These are phyloP conservation scores for Eubasilissa splendida DNA, from an alignment of 2,888 invertebrate species.

Conservation along the genomic window DNA sequence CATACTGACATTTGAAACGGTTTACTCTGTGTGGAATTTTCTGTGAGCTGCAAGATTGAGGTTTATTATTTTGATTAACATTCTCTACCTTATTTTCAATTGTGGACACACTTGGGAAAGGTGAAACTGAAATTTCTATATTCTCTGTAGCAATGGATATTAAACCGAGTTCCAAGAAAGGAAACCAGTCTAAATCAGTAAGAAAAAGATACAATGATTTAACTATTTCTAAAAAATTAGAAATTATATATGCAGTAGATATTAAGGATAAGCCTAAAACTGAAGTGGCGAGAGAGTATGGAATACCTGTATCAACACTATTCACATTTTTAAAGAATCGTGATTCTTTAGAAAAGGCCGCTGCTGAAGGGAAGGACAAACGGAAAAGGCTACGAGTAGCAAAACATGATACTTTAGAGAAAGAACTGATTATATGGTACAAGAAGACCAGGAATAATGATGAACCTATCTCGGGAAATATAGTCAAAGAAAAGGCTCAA, in stretches of 20 bases:
- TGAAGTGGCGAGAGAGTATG: slow-evolving; percentile 39
- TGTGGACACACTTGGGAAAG: background rate
- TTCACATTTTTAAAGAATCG: slow-evolving; percentile 36
- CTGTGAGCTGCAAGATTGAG: slow-evolving; percentile 3
- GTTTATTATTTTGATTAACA: slow-evolving; percentile 6
- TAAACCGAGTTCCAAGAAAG: background rate
- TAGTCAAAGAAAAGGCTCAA: slow-evolving; percentile 32
- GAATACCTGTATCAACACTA: slow-evolving; percentile 40
- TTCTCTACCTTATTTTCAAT: background rate
- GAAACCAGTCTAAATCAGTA: background rate
- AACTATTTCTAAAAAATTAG: slow-evolving; percentile 38
- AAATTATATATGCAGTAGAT: slow-evolving; percentile 42
- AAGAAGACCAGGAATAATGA: slow-evolving; percentile 5
- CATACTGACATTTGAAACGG: slow-evolving; percentile 6
- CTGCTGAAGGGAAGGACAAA: slow-evolving; percentile 30
- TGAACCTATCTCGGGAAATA: background rate
- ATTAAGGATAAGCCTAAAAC: slow-evolving; percentile 35
- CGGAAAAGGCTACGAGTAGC: slow-evolving; percentile 15
- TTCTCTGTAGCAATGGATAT: slow-evolving; percentile 8
- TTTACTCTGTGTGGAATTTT: slow-evolving; percentile 4
- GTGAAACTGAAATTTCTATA: background rate
- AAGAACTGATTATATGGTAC: slow-evolving; percentile 43
- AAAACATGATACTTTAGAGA: slow-evolving; percentile 32
- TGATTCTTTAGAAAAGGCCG: slow-evolving; percentile 23
- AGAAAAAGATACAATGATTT: slow-evolving; percentile 22